Conservation (phyloP, 2,113 vertebrate genomes). For the Xenus cinereus region DNA sequence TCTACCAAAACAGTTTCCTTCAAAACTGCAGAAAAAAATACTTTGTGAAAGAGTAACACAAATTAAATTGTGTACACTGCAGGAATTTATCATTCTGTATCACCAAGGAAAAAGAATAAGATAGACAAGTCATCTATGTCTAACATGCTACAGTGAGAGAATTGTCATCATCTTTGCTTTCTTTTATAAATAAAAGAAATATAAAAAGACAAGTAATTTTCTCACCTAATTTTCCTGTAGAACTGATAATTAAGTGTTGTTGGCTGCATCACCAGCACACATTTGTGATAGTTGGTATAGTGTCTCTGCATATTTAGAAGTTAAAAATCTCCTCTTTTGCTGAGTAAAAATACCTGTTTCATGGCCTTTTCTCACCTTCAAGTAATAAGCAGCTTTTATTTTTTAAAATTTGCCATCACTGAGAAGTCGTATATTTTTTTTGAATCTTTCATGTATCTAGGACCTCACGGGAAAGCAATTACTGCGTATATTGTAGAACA, state of each 20-base stretch:
- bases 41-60: background rate
- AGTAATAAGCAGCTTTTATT: background rate
- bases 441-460: background rate
- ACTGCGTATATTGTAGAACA: background rate
- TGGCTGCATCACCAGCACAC: conserved; percentile 74
- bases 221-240: conserved; percentile 84
- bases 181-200: conserved; percentile 82
- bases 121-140: conserved; percentile 1
- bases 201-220: conserved; percentile 84
- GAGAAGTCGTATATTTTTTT: background rate
- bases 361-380: conserved; percentile 15
- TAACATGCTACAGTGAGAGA: conserved; percentile 48
- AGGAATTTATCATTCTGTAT: background rate
- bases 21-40: background rate
- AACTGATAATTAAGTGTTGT: conserved; percentile 86
- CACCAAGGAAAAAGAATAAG: background rate
- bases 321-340: conserved; percentile 63
- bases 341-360: conserved; percentile 68
- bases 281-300: conserved; percentile 75
- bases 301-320: conserved; percentile 81
- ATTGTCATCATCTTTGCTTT: conserved; percentile 63
- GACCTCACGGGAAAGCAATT: background rate
- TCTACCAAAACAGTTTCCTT: background rate
- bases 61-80: background rate
- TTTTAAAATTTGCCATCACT: background rate